A percentile compares a stretch with the other conserved stretches of the same genome.
Conservation (phyloP, 2,113 vertebrate species). For the Eulemur macaco region DNA sequence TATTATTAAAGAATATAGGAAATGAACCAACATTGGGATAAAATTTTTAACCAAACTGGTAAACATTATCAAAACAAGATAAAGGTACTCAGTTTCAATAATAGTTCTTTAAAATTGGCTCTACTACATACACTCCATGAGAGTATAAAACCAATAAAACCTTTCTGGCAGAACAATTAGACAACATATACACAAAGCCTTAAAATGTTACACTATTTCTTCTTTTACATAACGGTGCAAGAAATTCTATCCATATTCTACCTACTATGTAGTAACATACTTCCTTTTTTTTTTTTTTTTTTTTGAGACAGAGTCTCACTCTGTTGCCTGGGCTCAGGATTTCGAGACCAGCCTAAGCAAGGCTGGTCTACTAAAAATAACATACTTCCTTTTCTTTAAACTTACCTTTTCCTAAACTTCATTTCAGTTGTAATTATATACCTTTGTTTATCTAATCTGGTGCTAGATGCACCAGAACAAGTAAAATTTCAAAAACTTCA, state of each 20-base stretch:
- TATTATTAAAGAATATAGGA: neutral
- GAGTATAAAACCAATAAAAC: neutral
- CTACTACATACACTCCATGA: neutral
- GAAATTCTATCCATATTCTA: neutral
- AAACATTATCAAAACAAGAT: neutral
- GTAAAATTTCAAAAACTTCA: neutral
- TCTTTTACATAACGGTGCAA: neutral
- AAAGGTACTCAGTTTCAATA: neutral
- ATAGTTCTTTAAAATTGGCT: neutral
- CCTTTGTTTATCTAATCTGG: constrained; percentile 10
- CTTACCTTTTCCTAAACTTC: neutral
- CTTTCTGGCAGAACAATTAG: neutral
- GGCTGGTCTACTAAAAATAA: neutral
- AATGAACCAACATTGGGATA: neutral
- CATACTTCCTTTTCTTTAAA: neutral
- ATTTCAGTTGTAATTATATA: neutral
- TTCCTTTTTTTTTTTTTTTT: neutral
- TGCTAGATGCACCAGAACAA: neutral
- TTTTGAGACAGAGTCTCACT: no score
- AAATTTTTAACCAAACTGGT: neutral
- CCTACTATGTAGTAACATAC: neutral
- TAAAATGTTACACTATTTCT: neutral
- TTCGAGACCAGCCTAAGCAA: no score
- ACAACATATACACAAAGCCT: neutral
- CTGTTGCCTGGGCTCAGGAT: no score